phyloP scores from a whole-genome alignment of 2,797 vertebrate genomes.

The Lepus townsendii region DNA sequence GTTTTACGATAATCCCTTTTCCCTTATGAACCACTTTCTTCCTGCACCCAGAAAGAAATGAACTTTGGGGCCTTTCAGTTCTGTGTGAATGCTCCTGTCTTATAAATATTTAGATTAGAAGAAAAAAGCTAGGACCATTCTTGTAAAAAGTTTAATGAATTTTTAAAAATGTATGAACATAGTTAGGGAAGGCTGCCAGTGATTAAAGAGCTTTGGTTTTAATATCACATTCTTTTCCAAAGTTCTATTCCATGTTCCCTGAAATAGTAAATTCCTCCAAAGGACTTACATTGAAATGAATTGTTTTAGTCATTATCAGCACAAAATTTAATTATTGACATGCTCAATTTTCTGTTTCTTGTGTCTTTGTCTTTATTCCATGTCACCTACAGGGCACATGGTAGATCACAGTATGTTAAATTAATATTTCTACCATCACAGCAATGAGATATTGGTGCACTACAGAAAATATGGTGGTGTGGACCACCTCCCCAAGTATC shows the following conservation, averaged over 20 bases:
- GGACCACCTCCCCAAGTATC: not conserved
- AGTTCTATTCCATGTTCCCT: slow-evolving; percentile 37
- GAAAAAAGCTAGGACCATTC: slow-evolving; percentile 67
- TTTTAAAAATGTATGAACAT: slow-evolving; percentile 63
- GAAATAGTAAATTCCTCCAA: slow-evolving; percentile 23
- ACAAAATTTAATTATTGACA: slow-evolving; percentile 20
- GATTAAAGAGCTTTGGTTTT: slow-evolving; percentile 62
- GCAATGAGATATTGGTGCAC: not conserved
- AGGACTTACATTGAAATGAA: not conserved
- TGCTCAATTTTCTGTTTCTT: slow-evolving; percentile 27
- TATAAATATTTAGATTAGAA: slow-evolving; percentile 82
- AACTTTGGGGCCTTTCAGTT: not conserved
- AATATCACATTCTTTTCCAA: slow-evolving; percentile 51
- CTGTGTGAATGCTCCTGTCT: slow-evolving; percentile 66
- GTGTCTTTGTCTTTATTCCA: not conserved
- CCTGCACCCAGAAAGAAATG: not conserved
- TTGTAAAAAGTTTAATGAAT: slow-evolving; percentile 78
- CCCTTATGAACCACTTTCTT: slow-evolving; percentile 13
- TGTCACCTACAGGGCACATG: not conserved
- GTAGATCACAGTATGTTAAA: not conserved
- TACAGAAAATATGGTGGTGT: not conserved
- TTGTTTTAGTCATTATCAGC: slow-evolving; percentile 58
- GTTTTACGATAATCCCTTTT: slow-evolving; percentile 56
- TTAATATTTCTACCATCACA: not conserved
- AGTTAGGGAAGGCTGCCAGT: slow-evolving; percentile 65